Percentiles rank a stretch among this genome's conserved stretches.
Evolutionary conservation across 2,888 invertebrate species (phyloP).

Genomic region (Eristalis tenax): DNA sequence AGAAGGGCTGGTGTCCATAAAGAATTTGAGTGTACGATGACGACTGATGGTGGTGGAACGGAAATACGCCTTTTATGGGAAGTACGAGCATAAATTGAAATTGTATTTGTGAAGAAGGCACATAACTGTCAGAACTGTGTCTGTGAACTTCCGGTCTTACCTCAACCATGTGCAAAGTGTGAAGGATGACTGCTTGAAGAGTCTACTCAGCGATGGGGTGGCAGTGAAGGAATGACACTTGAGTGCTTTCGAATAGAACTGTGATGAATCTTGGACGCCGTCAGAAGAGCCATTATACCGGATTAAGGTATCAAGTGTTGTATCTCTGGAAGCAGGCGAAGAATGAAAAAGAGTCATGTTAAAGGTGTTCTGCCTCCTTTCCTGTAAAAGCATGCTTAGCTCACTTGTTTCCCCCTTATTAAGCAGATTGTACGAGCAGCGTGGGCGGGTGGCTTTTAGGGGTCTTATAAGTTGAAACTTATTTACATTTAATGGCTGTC

Average conservation of each 20-base stretch:
- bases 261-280: background rate
- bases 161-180: background rate
- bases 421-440: no score
- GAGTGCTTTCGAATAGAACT: background rate
- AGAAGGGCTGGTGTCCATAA: background rate
- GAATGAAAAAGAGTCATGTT: background rate
- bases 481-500: no score
- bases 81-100: background rate
- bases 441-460: no score
- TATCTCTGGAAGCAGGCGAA: background rate
- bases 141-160: background rate
- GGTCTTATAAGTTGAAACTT: no score
- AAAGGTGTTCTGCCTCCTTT: background rate
- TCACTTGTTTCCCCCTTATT: background rate
- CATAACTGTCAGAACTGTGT: background rate
- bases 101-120: background rate
- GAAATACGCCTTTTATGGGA: background rate
- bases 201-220: background rate
- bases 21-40: background rate
- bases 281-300: background rate
- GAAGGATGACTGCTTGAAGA: background rate
- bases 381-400: background rate
- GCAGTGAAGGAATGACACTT: background rate
- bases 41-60: background rate
- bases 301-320: background rate